phyloP scores from a whole-genome alignment of 2,113 vertebrate genomes.

The Ahaetulla prasina region DNA sequence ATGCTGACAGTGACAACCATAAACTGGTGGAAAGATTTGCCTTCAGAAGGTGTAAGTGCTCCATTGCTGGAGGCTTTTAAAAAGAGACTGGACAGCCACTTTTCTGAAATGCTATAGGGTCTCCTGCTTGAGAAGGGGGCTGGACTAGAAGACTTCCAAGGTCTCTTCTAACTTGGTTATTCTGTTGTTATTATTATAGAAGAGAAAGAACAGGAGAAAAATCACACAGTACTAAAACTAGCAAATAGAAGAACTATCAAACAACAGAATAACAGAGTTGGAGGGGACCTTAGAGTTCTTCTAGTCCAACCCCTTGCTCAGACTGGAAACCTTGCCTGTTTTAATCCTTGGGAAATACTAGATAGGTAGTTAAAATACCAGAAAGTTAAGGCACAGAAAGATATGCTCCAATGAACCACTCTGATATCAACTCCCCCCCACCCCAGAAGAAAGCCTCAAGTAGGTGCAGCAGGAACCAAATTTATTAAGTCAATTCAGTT shows the following conservation, averaged over 20 bases:
- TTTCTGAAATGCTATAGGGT: neutral
- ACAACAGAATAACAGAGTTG: neutral
- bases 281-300: neutral
- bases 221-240: neutral
- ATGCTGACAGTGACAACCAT: neutral
- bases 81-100: neutral
- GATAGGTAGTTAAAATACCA: neutral
- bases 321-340: neutral
- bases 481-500: neutral
- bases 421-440: neutral
- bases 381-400: neutral
- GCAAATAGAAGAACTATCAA: neutral
- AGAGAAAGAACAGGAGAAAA: neutral
- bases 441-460: neutral
- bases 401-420: neutral
- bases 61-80: neutral
- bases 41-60: neutral
- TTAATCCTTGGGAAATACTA: neutral
- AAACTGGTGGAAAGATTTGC: neutral
- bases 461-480: neutral
- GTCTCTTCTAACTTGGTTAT: neutral
- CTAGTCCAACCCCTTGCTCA: neutral
- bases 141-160: neutral
- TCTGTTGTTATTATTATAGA: neutral
- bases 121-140: neutral